Evolutionary conservation across 2,797 vertebrate species (phyloP), one percentile per base, ranked within the genome.

Genomic region (Sebastes trivittatus): DNA sequence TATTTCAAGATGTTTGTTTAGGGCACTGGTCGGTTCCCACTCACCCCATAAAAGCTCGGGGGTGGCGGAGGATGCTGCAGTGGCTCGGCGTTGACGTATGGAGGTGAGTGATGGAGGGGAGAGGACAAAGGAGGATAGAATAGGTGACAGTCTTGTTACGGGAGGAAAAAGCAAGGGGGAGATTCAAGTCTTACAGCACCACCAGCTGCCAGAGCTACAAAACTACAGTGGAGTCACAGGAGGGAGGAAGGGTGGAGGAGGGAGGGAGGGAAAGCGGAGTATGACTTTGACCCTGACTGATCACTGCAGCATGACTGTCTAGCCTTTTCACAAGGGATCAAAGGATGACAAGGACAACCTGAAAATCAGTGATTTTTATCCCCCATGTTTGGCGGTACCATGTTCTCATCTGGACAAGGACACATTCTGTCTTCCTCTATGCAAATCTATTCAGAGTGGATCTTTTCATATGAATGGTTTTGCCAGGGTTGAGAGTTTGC

Each of bases 151-250:
- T 80, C 92, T 93, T 84, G 91, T 92, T 92, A 93, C 81, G 86
- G 86, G 80, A 89, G 89, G 46, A 77, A 78, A 88, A 75, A 65
- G 78, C 34, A 64, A 58, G 38, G 34, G 72, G 68, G 77, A 70
- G 87, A 88, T 88, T 87, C 54, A 94, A 93, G 92, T 94, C 94
- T 93, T 93, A 93, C 86, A 96, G 95, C 95, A 95, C 96, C 95
- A 95, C 95, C 95, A 92, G 85, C 93, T 95, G 95, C 85, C 83
- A 42, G 78, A 90, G 82, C 7, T 2, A 49, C 72, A 78, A 78
- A 90, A 96, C 88, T 95, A 92, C 95, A 95, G 62, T 68, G 25
- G 72, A 77, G 78, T 78, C 69, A 72, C 72, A 32, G 65, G 64
- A 82, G 61, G 74, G 71, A 79, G 73, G 52, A 27, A 64, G 52